Evolutionary conservation across 2,113 vertebrate genomes (phyloP).

Genomic region (Mesembrinibis cayennensis): DNA sequence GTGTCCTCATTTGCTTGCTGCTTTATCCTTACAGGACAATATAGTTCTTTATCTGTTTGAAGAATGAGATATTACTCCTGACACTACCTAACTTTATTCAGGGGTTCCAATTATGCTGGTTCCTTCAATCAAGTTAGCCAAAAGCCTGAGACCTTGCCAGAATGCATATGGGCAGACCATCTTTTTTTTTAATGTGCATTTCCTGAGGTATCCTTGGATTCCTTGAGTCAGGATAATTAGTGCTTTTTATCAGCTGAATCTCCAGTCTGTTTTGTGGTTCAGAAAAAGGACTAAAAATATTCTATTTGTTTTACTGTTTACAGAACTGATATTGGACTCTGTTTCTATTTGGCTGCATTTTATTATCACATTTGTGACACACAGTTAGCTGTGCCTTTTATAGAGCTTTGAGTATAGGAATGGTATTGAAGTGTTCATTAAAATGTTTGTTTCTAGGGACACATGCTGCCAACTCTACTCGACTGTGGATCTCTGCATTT

Average conservation of each 20-base stretch:
- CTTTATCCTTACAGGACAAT: not conserved
- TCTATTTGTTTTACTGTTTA: conserved; percentile 21
- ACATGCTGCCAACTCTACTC: not conserved
- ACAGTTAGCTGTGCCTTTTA: not conserved
- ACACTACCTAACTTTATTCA: not conserved
- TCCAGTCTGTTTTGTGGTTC: not conserved
- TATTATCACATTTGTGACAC: conserved; percentile 1
- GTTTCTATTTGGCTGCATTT: conserved; percentile 37
- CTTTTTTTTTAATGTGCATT: not conserved
- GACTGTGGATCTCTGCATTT: not conserved
- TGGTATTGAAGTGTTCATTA: conserved; percentile 13
- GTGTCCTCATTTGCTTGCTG: not conserved
- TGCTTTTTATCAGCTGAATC: conserved; percentile 15
- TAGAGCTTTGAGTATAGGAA: not conserved
- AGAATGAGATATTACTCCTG: not conserved
- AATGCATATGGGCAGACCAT: not conserved
- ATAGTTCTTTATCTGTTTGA: not conserved
- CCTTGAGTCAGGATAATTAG: not conserved
- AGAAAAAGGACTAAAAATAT: conserved; percentile 7
- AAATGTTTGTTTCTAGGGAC: conserved; percentile 28
- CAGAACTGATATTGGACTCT: not conserved
- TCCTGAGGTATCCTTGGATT: not conserved
- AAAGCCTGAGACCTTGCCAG: not conserved
- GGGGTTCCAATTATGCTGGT: not conserved
- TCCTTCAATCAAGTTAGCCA: not conserved